A percentile compares a stretch with the other conserved stretches of the same genome.
Evolutionary conservation across 2,888 invertebrate species (phyloP).

Genomic region (Holacanthella duospinosa): DNA sequence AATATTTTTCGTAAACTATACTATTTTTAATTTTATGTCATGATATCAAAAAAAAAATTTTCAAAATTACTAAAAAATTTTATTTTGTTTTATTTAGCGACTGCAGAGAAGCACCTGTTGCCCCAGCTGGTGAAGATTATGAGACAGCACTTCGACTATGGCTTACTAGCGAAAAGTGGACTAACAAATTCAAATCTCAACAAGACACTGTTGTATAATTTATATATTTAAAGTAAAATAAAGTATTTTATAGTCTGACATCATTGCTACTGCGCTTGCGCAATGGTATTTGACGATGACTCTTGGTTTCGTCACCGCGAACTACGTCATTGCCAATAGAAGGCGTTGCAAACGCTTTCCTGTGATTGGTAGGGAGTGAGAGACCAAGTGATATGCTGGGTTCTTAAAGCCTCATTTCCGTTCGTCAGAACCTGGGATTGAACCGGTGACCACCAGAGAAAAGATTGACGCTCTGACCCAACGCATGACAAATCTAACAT

Average conservation of each 20-base stretch:
- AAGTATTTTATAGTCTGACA: not conserved
- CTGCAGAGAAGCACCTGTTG: constrained; percentile 46
- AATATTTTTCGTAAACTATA: constrained; percentile 58
- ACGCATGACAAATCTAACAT: too few relatives aligned
- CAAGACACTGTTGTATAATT: not conserved
- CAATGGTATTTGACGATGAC: not conserved
- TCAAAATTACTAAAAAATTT: too few relatives aligned
- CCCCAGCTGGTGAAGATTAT: constrained; percentile 48
- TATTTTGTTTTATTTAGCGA: constrained; percentile 44
- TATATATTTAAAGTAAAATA: not conserved
- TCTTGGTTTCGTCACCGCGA: too few relatives aligned
- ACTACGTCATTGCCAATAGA: too few relatives aligned
- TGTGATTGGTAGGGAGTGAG: too few relatives aligned
- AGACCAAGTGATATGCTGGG: too few relatives aligned
- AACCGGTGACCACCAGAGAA: too few relatives aligned
- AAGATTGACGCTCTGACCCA: too few relatives aligned
- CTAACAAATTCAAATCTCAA: constrained; percentile 40
- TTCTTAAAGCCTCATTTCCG: too few relatives aligned
- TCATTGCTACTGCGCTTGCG: not conserved
- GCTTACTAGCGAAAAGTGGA: constrained; percentile 73
- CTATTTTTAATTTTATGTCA: not conserved
- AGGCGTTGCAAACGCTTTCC: not conserved
- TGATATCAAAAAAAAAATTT: not conserved
- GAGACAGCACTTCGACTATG: constrained; percentile 57
- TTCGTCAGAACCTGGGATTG: too few relatives aligned